Percentiles rank a stretch among this genome's conserved stretches.
Evolutionary conservation across 2,113 vertebrate genomes (phyloP).

Genomic region (Austrofundulus limnaeus): DNA sequence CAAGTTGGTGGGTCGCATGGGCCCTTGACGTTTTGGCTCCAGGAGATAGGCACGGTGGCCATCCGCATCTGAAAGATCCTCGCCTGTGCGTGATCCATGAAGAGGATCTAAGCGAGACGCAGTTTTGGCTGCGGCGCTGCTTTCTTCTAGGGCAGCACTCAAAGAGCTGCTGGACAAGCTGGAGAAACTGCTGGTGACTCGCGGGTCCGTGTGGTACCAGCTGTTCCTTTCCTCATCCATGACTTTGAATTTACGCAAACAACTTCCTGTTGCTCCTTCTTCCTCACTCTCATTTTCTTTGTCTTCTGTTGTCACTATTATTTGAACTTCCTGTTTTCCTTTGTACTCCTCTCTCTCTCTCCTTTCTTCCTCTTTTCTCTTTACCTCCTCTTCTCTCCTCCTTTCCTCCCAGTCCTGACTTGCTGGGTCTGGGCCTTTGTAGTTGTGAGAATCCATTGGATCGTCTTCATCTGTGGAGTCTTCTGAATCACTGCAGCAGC

Average conservation of each 20-base stretch:
- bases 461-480: conserved; percentile 87
- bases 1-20: conserved; percentile 61
- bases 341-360: conserved; percentile 64
- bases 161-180: conserved; percentile 91
- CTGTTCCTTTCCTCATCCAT: conserved; percentile 72
- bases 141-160: conserved; percentile 87
- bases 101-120: conserved; percentile 29
- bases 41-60: conserved; percentile 77
- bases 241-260: conserved; percentile 49
- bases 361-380: conserved; percentile 61
- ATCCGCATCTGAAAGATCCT: conserved; percentile 70
- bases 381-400: conserved; percentile 63
- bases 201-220: conserved; percentile 83
- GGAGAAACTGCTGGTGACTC: conserved; percentile 88
- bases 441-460: conserved; percentile 74
- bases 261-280: conserved; percentile 60
- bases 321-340: conserved; percentile 72
- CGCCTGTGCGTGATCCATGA: conserved; percentile 65
- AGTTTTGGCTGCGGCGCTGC: conserved; percentile 49
- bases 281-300: conserved; percentile 64
- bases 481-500: conserved; percentile 91
- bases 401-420: conserved; percentile 73
- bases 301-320: conserved; percentile 66
- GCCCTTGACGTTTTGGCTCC: conserved; percentile 62
- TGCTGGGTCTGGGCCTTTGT: conserved; percentile 49